Percentiles rank a stretch among this genome's conserved stretches.
Evolutionary conservation across 1,140 invertebrate species (phyloP).

Genomic region (Drosophila nigromelanica): DNA sequence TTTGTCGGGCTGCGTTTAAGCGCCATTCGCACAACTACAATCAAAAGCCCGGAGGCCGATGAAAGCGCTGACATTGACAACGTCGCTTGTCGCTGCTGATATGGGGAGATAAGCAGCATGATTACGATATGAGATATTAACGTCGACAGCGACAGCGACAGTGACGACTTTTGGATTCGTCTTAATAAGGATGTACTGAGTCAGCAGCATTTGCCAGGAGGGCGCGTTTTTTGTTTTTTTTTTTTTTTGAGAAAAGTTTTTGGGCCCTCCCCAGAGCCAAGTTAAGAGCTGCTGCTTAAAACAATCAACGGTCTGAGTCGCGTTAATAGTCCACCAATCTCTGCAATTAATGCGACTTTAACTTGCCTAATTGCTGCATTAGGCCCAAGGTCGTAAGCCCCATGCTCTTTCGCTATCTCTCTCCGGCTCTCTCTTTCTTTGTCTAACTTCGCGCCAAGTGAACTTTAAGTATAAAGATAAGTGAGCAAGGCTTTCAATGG

Average conservation of each 20-base stretch:
- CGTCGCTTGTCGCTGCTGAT: constrained; percentile 32
- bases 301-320: constrained; percentile 61
- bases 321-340: constrained; percentile 51
- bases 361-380: constrained; percentile 69
- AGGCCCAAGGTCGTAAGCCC: constrained; percentile 11
- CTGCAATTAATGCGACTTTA: constrained; percentile 71
- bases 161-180: constrained; percentile 11
- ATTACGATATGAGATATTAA: constrained; percentile 25
- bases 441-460: too few relatives aligned
- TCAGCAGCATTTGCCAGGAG: constrained; percentile 12
- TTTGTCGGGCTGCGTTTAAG: neutral
- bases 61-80: constrained; percentile 63
- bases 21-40: too few relatives aligned
- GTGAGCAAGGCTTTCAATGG: neutral
- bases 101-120: constrained; percentile 9
- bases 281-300: constrained; percentile 29
- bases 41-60: constrained; percentile 35
- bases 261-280: neutral
- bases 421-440: neutral
- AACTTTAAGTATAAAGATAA: constrained; percentile 17
- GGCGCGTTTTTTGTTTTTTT: neutral
- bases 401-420: neutral
- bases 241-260: neutral
- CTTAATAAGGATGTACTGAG: constrained; percentile 25
- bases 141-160: constrained; percentile 11